A percentile compares a stretch with the other conserved stretches of the same genome.
Evolutionary conservation across 2,888 invertebrate species (phyloP).

Genomic region (Cancer borealis): DNA sequence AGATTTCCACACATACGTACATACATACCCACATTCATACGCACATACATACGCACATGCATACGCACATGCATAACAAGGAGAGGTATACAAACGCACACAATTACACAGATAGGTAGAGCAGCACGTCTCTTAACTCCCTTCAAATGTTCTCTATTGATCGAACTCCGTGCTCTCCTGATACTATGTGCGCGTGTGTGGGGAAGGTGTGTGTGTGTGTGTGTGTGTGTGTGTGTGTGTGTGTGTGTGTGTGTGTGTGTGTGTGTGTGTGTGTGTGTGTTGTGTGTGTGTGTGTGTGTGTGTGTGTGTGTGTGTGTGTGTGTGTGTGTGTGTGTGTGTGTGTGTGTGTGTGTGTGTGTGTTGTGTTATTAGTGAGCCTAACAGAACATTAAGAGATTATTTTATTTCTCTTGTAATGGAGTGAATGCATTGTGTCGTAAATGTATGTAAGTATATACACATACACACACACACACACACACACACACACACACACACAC

Average conservation of each 20-base stretch:
- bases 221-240: constrained; percentile 21
- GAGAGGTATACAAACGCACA: not conserved
- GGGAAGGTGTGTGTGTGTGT: not conserved
- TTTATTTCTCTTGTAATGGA: not conserved
- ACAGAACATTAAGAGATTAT: not conserved
- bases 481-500: constrained; percentile 37
- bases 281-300: not conserved
- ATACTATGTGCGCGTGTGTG: constrained; percentile 2
- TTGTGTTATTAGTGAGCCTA: not conserved
- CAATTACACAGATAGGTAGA: not conserved
- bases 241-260: constrained; percentile 17
- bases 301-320: constrained; percentile 14
- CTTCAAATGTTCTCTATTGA: not conserved
- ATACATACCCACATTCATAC: not conserved
- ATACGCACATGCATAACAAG: not conserved
- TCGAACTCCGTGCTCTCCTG: not conserved
- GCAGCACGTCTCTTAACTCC: not conserved
- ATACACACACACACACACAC: constrained; percentile 37
- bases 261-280: constrained; percentile 32
- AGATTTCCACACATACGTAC: not conserved
- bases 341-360: constrained; percentile 25
- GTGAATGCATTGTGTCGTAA: not conserved
- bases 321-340: constrained; percentile 27
- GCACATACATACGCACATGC: not conserved
- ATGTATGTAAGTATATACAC: not conserved